Percentiles rank a stretch among this genome's conserved stretches.
These are phyloP conservation scores for Pogona vitticeps DNA, from an alignment of 2,113 vertebrate genomes.

Conservation along the genomic window DNA sequence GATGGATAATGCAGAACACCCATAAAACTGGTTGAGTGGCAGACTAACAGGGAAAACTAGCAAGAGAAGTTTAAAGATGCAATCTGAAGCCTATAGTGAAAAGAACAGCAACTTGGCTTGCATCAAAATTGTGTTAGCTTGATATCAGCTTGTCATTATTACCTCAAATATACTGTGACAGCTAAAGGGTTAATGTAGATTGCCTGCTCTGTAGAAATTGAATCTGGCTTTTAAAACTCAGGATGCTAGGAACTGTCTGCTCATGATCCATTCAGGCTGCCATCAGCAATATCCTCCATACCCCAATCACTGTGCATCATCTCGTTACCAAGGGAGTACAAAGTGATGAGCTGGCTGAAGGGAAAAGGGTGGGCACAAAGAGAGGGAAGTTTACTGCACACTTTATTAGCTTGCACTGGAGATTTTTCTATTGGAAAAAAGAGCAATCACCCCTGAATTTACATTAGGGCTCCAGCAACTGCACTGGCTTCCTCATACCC, in stretches of 20 bases:
- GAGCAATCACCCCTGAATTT: neutral
- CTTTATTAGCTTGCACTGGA: neutral
- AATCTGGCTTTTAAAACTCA: neutral
- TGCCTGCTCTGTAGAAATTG: neutral
- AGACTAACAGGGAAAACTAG: too few species aligned
- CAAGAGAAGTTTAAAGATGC: neutral
- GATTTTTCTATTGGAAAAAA: neutral
- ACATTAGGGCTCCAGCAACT: neutral
- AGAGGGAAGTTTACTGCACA: neutral
- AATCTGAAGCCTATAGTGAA: neutral
- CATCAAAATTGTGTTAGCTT: neutral
- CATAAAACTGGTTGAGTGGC: neutral
- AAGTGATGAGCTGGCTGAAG: neutral
- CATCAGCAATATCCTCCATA: neutral
- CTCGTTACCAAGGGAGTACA: neutral
- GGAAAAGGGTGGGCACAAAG: neutral
- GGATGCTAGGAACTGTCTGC: neutral
- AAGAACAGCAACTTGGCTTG: neutral
- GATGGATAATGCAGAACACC: neutral
- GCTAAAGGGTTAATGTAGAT: neutral
- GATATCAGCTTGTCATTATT: neutral
- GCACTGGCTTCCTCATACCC: neutral
- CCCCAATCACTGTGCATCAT: neutral
- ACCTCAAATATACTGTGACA: neutral
- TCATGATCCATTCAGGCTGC: conserved; percentile 9